Base-by-base conservation (phyloP, 2,888 invertebrate genomes). In the Apamea anceps region DNA sequence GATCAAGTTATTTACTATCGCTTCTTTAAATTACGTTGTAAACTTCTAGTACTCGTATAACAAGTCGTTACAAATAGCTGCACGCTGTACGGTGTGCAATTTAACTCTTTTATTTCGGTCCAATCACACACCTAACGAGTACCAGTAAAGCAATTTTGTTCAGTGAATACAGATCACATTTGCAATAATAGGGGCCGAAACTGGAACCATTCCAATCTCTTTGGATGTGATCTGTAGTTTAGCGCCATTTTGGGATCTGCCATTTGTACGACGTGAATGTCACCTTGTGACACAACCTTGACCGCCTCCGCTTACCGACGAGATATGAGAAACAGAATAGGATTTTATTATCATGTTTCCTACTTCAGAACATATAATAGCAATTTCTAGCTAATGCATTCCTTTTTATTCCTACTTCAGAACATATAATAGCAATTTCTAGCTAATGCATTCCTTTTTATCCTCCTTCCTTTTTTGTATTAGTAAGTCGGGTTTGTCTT, bases 141-240 rank as follows among this genome's bases (percentile, higher is more conserved):
- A 72, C 85, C 71, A 76, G 74, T 75, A 77, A 75, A 85, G 79
- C 87, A 81, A 81, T 87, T 83, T 82, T 78, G 79, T 77, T 85
- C 81, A 80, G 77, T 82, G 87, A 86, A 87, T 86, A 85, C 82
- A 79, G 85, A 86, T 82, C 86, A 87, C 79, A 87, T 85, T 86
- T 83, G 85, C 75, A 85, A 86, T 83, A 85, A 86, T 86, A 75
- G 80, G 72, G 84, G 67, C 74, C 15, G 72, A 63, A 85, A 75
- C 85, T 85, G 85, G 86, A 85, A 86, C 86, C 75, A 86, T 85
- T 86, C 85, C 86, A 85, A 85, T 85, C 72, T 83, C 74, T 79
- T 77, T 70, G 72, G 72, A 75, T 86, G 72, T 77, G 72, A 85
- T 80, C 77, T 83, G 85, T 80, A 80, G 76, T 75, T 83, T 70